These are phyloP conservation scores for Drosophila athabasca DNA, from an alignment of 1,140 invertebrate species.

Conservation along the genomic window DNA sequence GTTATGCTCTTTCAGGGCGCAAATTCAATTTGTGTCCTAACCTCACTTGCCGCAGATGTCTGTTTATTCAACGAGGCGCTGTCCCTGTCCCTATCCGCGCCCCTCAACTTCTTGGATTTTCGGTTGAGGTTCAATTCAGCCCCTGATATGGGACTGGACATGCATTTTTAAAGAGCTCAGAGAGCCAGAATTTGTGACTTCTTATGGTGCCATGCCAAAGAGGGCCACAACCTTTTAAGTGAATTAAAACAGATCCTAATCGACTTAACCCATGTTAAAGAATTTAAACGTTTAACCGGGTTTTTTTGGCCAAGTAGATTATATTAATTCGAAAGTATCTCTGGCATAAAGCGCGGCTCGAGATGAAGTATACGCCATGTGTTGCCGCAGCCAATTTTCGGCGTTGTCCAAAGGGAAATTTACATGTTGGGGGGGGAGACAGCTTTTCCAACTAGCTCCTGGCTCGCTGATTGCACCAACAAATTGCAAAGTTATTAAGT, in stretches of 20 bases:
- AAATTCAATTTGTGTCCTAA: slow-evolving; percentile 72
- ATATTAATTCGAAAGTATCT: slow-evolving; percentile 46
- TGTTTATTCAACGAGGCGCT: slow-evolving; percentile 51
- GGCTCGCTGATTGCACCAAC: slow-evolving; percentile 71
- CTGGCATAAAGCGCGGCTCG: slow-evolving; percentile 27
- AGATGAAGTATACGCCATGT: slow-evolving; percentile 72
- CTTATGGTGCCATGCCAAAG: not conserved
- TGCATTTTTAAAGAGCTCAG: slow-evolving; percentile 31
- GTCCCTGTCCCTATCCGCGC: not conserved
- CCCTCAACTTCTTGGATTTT: slow-evolving; percentile 8
- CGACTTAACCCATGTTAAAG: no score
- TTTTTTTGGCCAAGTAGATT: not conserved
- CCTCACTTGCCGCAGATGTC: slow-evolving; percentile 61
- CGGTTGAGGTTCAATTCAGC: slow-evolving; percentile 23
- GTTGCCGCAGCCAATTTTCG: slow-evolving; percentile 37
- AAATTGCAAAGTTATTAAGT: slow-evolving; percentile 81
- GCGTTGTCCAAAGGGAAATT: slow-evolving; percentile 42
- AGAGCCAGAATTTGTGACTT: not conserved
- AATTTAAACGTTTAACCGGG: no score
- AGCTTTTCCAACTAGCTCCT: slow-evolving; percentile 23
- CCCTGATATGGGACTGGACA: slow-evolving; percentile 16
- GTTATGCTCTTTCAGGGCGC: slow-evolving; percentile 71
- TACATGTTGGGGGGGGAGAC: slow-evolving; percentile 34
- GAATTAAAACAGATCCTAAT: slow-evolving; percentile 19
- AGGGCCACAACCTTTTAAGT: slow-evolving; percentile 11